Evolutionary conservation across 2,888 invertebrate genomes (phyloP).

Genomic region (Actias luna): DNA sequence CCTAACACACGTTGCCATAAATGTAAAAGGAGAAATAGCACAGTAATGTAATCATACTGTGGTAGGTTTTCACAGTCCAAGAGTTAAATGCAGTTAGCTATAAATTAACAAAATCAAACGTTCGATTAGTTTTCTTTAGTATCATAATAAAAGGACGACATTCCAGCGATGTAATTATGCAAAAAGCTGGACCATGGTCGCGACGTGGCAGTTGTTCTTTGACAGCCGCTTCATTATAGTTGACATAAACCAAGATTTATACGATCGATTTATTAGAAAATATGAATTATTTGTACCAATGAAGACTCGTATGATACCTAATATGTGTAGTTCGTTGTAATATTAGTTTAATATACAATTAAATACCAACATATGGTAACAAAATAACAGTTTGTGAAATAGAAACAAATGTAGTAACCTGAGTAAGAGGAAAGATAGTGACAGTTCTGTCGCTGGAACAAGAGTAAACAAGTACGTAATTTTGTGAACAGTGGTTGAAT

Average conservation of each 20-base stretch:
- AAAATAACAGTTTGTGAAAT: conserved; percentile 3
- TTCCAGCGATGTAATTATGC: conserved; percentile 78
- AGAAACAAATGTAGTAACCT: conserved; percentile 15
- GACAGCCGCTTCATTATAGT: conserved; percentile 76
- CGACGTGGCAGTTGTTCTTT: conserved; percentile 74
- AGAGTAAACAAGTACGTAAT: conserved; percentile 63
- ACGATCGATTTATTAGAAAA: conserved; percentile 70
- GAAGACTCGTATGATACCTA: conserved; percentile 25
- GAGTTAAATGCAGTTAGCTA: conserved; percentile 41
- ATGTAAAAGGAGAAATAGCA: not conserved
- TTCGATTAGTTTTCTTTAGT: conserved; percentile 78
- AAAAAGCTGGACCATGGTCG: conserved; percentile 76
- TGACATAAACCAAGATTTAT: conserved; percentile 78
- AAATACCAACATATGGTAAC: not conserved
- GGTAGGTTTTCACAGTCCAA: conserved; percentile 52
- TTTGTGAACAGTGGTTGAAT: conserved; percentile 78
- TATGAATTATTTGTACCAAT: conserved; percentile 56
- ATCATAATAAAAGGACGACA: conserved; percentile 75
- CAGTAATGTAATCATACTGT: not conserved
- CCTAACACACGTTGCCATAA: too few relatives aligned
- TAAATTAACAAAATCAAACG: conserved; percentile 67
- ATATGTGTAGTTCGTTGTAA: not conserved
- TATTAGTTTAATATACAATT: not conserved
- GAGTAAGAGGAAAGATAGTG: conserved; percentile 12
- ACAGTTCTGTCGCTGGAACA: conserved; percentile 7